Evolutionary conservation across 1,140 invertebrate genomes (phyloP).

Genomic region (Trichogramma pretiosum): DNA sequence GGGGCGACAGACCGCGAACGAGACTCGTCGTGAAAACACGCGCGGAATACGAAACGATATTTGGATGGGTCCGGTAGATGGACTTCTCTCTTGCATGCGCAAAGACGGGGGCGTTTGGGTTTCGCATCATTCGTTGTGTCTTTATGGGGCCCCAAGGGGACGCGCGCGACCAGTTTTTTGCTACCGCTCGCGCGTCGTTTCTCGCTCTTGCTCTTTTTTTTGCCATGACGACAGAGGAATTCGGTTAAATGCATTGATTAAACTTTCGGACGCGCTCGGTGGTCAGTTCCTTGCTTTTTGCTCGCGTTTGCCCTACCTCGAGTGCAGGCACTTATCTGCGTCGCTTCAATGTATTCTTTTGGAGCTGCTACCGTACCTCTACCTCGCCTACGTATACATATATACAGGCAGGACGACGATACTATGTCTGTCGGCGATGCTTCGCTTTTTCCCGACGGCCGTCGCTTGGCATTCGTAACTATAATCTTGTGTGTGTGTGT

Average conservation of each 20-base stretch:
- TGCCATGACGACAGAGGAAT: constrained; percentile 38
- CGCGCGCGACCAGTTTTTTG: constrained; percentile 37
- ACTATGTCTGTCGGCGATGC: constrained; percentile 4
- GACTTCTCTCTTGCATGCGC: too few species aligned
- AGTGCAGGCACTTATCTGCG: not conserved
- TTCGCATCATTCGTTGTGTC: not conserved
- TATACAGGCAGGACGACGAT: too few species aligned
- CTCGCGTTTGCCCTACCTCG: constrained; percentile 1
- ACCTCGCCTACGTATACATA: too few species aligned
- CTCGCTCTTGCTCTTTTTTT: constrained; percentile 44
- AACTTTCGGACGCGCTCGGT: constrained; percentile 38
- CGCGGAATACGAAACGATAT: constrained; percentile 40
- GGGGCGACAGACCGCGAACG: constrained; percentile 12
- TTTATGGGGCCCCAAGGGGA: constrained; percentile 11
- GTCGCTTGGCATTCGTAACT: constrained; percentile 23
- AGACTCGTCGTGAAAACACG: constrained; percentile 27
- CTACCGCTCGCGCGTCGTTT: constrained; percentile 28
- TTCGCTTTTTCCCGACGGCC: constrained; percentile 22
- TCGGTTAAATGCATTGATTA: constrained; percentile 48
- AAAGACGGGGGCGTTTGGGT: constrained; percentile 11
- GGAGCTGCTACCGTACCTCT: not conserved
- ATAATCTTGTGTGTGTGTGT: too few species aligned
- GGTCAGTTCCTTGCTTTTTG: constrained; percentile 37
- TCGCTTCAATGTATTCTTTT: not conserved
- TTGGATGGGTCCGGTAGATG: constrained; percentile 12